phyloP scores from a whole-genome alignment of 2,797 vertebrate species.

The Phrynocephalus vlangalii region DNA sequence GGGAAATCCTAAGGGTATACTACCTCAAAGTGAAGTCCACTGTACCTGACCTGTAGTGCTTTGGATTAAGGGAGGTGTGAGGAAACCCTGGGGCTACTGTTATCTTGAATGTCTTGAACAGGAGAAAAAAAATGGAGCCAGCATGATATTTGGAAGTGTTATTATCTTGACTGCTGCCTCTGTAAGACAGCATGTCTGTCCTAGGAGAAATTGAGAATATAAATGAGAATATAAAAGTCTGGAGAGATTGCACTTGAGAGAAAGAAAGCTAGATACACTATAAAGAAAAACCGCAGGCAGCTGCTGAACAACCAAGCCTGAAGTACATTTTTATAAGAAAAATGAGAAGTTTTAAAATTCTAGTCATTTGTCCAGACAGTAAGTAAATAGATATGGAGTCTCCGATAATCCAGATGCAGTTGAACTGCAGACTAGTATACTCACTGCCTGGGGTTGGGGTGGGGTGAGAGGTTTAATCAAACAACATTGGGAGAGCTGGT shows the following conservation, averaged over 20 bases:
- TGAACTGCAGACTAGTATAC: no score
- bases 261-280: not conserved
- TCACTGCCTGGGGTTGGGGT: no score
- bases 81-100: not conserved
- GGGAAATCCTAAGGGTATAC: no score
- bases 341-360: not conserved
- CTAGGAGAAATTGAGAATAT: conserved; percentile 25
- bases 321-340: not conserved
- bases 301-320: not conserved
- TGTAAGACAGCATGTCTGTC: not conserved
- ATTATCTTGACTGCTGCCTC: conserved; percentile 16
- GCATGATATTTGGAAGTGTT: not conserved
- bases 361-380: not conserved
- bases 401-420: no score
- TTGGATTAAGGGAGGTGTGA: not conserved
- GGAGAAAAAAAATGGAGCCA: not conserved
- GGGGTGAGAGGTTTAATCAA: no score
- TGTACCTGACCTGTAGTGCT: not conserved
- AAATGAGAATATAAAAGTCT: conserved; percentile 1
- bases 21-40: not conserved
- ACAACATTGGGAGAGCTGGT: no score
- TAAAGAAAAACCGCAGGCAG: not conserved
- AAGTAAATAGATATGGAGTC: not conserved
- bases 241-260: not conserved
- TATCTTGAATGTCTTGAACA: not conserved